Base-by-base conservation (phyloP, 1,140 invertebrate species). In the Pachyrhynchus sulphureomaculatus region DNA sequence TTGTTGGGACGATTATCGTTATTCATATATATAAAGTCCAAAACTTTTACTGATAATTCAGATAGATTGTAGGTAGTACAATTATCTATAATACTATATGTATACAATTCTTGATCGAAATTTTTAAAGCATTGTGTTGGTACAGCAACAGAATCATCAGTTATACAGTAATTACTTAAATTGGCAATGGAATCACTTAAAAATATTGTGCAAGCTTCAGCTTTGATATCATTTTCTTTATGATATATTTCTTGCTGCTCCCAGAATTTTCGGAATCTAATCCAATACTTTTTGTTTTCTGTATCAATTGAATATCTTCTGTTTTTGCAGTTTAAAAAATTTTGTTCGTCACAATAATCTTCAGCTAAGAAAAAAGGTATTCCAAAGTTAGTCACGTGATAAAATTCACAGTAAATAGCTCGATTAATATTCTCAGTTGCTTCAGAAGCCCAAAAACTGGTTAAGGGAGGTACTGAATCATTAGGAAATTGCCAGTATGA, bases 401-500 rank as follows among this genome's bases (percentile, higher is more conserved):
- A 53, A 47, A 52, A 66, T 10, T 41, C n/a, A 21, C 64, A 66
- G 12, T 37, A 15, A 10, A 51, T 32, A 2, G 20, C 23, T 12
- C 17, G 5, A 21, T 21, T 49, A 12, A 33, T 10, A n/a, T 33
- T 23, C 10, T 49, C 23, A 15, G 52, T 49, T 18, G 20, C 45
- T 13, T 62, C 52, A 1, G 36, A 21, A 13, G 13, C 9, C 60
- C 60, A 62, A n/a, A n/a, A n/a, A n/a, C n/a, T n/a, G n/a, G n/a
- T n/a, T 18, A 13, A 15, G 3, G 42, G 26, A 18, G 3, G 2
- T 13, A 8, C 9, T 2, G 24, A 5, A 0, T 37, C 10, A 24
- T 48, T 26, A n/a, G n/a, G n/a, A 39, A 55, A 64, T 44, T 48
- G 33, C 65, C 65, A 66, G 20, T 59, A 62, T 1, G 65, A 66